Conservation (phyloP, 2,113 vertebrate genomes). For the Isurus oxyrinchus region DNA sequence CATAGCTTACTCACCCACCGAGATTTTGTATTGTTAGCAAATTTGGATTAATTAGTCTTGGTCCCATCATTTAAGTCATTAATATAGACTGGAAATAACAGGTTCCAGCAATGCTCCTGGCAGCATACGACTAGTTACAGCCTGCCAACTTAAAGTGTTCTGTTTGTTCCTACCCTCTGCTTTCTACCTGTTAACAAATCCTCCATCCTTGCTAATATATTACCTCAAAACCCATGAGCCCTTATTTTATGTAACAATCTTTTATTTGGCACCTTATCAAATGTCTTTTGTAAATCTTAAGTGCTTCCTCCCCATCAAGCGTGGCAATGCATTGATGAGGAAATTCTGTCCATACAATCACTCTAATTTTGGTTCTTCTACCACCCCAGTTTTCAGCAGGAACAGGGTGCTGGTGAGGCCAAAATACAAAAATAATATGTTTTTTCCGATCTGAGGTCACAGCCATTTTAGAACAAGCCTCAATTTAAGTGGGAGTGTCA, state of each 20-base stretch:
- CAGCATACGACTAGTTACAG: too few species aligned
- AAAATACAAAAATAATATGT: not conserved
- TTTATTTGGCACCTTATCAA: not conserved
- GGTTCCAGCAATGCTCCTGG: not conserved
- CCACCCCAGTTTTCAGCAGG: not conserved
- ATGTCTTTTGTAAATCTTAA: not conserved
- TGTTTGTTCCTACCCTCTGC: not conserved
- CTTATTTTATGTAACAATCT: not conserved
- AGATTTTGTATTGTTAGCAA: not conserved
- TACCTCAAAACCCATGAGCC: not conserved
- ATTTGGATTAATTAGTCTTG: not conserved
- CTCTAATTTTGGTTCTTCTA: not conserved
- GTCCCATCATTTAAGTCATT: not conserved
- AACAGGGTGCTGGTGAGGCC: not conserved
- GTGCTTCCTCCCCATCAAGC: not conserved
- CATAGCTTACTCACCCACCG: not conserved
- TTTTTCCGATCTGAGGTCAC: not conserved
- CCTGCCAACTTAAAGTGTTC: not conserved
- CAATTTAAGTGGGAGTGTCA: not conserved
- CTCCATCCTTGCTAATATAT: not conserved
- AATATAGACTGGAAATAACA: not conserved
- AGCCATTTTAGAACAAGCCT: not conserved
- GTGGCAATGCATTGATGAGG: not conserved
- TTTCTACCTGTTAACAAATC: not conserved
- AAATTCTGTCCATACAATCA: not conserved